phyloP scores from a whole-genome alignment of 2,113 vertebrate species.

The Xerus inauris region DNA sequence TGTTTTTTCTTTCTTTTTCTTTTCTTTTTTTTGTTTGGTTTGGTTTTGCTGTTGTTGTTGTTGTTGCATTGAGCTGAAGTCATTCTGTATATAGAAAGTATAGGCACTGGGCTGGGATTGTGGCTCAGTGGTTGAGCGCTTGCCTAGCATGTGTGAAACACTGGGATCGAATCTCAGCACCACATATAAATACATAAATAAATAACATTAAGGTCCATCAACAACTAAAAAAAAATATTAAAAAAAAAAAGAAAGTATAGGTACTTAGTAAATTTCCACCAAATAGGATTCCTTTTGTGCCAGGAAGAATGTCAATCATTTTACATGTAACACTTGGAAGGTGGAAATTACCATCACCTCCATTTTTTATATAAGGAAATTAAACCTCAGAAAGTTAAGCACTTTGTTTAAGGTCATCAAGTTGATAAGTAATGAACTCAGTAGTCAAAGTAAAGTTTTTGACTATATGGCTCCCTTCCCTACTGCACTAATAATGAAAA shows the following conservation, averaged over 20 bases:
- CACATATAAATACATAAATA: no score
- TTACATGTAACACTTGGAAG: not conserved
- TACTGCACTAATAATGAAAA: not conserved
- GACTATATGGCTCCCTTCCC: not conserved
- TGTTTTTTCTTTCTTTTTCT: no score
- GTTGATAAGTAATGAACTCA: not conserved
- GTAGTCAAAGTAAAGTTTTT: not conserved
- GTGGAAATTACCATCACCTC: not conserved
- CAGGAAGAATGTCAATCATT: not conserved
- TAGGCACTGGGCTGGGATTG: no score
- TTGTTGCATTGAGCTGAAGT: not conserved
- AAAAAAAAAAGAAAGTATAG: not conserved
- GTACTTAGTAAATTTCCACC: not conserved
- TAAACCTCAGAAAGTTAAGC: not conserved
- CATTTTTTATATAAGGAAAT: conserved; percentile 7
- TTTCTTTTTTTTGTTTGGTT: no score
- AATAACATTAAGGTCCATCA: no score
- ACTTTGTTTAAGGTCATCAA: not conserved
- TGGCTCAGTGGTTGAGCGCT: no score
- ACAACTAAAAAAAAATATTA: no score
- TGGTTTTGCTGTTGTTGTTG: not conserved
- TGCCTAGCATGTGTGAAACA: no score
- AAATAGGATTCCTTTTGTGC: not conserved
- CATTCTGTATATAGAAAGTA: not conserved
- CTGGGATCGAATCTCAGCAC: no score